phyloP scores from a whole-genome alignment of 2,113 vertebrate genomes.

The Hemiscyllium ocellatum region DNA sequence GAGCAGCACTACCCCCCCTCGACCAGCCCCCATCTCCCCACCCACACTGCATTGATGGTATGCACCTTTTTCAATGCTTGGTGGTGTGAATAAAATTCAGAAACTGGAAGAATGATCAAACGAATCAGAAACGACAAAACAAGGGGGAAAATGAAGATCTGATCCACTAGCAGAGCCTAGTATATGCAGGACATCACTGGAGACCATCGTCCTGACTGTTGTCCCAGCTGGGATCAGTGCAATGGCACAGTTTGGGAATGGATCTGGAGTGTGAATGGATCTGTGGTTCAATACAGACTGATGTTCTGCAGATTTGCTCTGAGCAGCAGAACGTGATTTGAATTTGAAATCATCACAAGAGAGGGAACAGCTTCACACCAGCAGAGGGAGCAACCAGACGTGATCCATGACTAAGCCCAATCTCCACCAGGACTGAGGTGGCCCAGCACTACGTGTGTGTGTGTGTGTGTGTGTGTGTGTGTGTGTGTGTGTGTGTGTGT shows the following conservation, averaged over 20 bases:
- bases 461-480: background rate
- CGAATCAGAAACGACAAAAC: background rate
- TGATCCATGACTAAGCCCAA: background rate
- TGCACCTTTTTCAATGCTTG: background rate
- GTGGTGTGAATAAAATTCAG: background rate
- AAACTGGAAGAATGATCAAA: background rate
- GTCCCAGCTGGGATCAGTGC: background rate
- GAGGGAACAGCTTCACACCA: background rate
- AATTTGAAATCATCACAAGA: background rate
- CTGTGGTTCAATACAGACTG: background rate
- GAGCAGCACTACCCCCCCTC: background rate
- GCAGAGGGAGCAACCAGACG: background rate
- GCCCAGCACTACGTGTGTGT: background rate
- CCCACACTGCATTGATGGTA: background rate
- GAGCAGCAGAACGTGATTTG: background rate
- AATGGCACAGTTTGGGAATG: background rate
- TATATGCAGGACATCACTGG: background rate
- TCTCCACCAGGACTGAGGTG: background rate
- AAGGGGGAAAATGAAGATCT: background rate
- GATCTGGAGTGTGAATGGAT: background rate
- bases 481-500: too few species aligned
- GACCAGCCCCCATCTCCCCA: too few species aligned
- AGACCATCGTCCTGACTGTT: background rate
- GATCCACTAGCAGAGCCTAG: background rate
- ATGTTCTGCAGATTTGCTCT: background rate